Evolutionary conservation across 2,888 invertebrate genomes (phyloP), one percentile per base, ranked within the genome.

Genomic region (Nudaria mundana): DNA sequence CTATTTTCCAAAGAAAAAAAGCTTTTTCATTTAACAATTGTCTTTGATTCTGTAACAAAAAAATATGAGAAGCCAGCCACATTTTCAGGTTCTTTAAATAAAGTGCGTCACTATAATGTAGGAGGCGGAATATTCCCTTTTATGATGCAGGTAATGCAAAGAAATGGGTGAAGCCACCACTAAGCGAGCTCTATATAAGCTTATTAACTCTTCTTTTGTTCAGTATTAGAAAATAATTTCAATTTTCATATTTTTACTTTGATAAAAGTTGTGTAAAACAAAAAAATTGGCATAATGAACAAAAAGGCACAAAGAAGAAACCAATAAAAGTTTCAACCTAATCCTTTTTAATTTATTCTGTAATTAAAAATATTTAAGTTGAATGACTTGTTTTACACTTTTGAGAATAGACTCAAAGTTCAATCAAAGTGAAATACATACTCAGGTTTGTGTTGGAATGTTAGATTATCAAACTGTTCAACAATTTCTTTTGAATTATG

Each of bases 91-190:
- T 59, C 66, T 55, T 45, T 32, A 48, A 49, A 49, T 46, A 65
- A 63, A 74, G 59, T 67, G 67, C 69, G 63, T 66, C 63, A 68
- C 68, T 65, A 61, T 57, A 63, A 67, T 51, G 73, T 68, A 71
- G 66, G 66, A 58, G 56, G 71, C 20, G 71, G 73, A 69, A 71
- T 63, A 59, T 71, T 41, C 37, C 45, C 48, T 46, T 75, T 80
- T 76, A 70, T 72, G 68, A 72, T 74, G 66, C 72, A 77, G 74
- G 73, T 80, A 77, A 80, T 75, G 76, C 79, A 82, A 81, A 76
- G 71, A 76, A 77, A 77, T 71, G 66, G 67, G 51, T 56, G 69
- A 74, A 74, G 72, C 74, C 75, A 72, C 66, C 71, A 66, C 69
- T 59, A 75, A 68, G 64, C 59, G 60, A 55, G 66, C 69, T 65